These are phyloP conservation scores for Loxodonta africana DNA, from an alignment of 2,113 vertebrate genomes.

Conservation along the genomic window DNA sequence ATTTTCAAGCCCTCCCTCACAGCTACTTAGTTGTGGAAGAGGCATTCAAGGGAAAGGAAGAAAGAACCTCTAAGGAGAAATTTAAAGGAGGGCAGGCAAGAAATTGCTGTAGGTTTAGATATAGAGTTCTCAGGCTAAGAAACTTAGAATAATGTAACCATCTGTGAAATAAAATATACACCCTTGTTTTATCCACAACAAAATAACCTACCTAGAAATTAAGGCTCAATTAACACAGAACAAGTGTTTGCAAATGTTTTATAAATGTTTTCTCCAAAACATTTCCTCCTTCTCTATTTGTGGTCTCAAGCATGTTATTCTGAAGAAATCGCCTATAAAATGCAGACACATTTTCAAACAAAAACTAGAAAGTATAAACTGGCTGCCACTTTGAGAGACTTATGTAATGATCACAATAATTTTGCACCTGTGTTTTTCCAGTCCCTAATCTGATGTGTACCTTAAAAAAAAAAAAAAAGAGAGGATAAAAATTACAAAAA, in stretches of 20 bases:
- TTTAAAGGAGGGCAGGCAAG: background rate
- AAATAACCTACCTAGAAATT: background rate
- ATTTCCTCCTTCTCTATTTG: background rate
- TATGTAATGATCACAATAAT: background rate
- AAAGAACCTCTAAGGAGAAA: slow-evolving; percentile 13
- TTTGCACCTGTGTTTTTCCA: background rate
- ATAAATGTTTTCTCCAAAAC: background rate
- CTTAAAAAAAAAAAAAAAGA: background rate
- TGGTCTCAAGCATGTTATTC: background rate
- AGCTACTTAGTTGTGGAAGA: background rate
- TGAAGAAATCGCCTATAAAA: background rate
- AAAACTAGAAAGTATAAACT: background rate
- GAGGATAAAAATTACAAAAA: background rate
- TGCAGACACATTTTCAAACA: background rate
- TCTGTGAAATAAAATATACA: background rate
- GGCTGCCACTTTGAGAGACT: background rate
- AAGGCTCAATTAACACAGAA: background rate
- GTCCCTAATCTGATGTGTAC: background rate
- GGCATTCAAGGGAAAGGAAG: slow-evolving; percentile 4
- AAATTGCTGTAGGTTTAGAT: background rate
- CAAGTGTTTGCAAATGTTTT: background rate
- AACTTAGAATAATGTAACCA: background rate
- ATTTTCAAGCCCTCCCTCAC: background rate
- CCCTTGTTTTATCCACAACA: background rate
- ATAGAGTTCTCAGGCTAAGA: background rate